These are phyloP conservation scores for Aphelocoma coerulescens DNA, from an alignment of 2,113 vertebrate genomes.

Conservation along the genomic window DNA sequence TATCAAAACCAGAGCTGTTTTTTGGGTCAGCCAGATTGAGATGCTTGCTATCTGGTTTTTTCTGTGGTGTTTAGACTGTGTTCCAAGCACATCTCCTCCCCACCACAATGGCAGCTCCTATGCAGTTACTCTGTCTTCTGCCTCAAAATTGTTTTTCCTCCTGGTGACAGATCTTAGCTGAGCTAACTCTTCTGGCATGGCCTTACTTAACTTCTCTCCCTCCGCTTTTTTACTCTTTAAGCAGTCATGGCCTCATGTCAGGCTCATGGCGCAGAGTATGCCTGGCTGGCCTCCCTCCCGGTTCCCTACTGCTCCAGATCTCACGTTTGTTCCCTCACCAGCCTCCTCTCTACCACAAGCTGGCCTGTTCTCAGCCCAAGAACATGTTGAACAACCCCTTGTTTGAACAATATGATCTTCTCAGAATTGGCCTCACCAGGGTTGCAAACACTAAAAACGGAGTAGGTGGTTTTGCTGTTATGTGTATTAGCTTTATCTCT, in stretches of 20 bases:
- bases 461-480: not conserved
- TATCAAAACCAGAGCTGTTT: not conserved
- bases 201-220: not conserved
- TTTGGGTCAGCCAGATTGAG: not conserved
- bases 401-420: not conserved
- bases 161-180: not conserved
- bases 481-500: not conserved
- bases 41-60: not conserved
- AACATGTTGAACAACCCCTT: not conserved
- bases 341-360: not conserved
- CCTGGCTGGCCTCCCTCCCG: not conserved
- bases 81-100: not conserved
- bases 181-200: not conserved
- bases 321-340: not conserved
- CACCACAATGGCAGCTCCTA: not conserved
- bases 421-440: not conserved
- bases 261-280: not conserved
- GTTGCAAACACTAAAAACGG: not conserved
- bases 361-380: not conserved
- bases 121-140: not conserved
- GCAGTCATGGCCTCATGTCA: not conserved
- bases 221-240: not conserved
- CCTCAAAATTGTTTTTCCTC: not conserved
- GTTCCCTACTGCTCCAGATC: not conserved
- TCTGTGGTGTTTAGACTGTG: not conserved